A percentile compares a stretch with the other conserved stretches of the same genome.
These are phyloP conservation scores for Porites lutea DNA, from an alignment of 64 coral and sea anemone species.

Conservation along the genomic window DNA sequence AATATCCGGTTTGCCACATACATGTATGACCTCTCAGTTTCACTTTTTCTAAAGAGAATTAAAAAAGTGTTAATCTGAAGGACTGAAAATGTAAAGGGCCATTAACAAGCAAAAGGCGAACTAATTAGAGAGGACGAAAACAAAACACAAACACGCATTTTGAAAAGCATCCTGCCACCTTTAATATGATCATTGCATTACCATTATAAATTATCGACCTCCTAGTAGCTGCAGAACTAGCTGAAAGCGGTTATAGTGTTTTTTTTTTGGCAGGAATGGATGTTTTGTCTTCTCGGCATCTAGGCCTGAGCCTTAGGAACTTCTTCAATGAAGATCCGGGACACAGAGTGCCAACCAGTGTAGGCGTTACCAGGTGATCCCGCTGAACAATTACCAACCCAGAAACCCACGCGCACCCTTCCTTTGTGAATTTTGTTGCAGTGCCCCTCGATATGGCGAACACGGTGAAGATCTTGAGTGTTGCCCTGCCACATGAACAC, in stretches of 20 bases:
- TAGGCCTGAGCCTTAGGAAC: neutral
- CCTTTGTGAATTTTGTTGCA: constrained; percentile 9
- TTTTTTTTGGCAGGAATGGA: neutral
- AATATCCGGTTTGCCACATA: no score
- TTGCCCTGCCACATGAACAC: neutral
- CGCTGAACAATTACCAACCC: neutral
- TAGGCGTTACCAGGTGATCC: neutral
- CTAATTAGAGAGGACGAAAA: no score
- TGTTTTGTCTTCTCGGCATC: neutral
- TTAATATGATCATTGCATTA: no score
- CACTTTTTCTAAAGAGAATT: no score
- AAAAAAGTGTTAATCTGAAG: no score
- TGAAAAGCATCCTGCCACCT: no score
- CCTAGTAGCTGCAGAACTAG: neutral
- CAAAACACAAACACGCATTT: no score
- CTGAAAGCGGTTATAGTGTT: neutral
- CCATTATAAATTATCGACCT: no score
- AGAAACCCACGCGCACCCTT: neutral
- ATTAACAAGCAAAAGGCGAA: no score
- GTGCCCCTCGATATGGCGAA: constrained; percentile 1
- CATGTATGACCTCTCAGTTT: no score
- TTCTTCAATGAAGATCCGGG: neutral
- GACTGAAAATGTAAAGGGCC: no score
- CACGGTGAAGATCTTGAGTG: neutral
- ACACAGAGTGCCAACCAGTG: neutral